phyloP scores from a whole-genome alignment of 2,113 vertebrate species.

The Podiceps cristatus region DNA sequence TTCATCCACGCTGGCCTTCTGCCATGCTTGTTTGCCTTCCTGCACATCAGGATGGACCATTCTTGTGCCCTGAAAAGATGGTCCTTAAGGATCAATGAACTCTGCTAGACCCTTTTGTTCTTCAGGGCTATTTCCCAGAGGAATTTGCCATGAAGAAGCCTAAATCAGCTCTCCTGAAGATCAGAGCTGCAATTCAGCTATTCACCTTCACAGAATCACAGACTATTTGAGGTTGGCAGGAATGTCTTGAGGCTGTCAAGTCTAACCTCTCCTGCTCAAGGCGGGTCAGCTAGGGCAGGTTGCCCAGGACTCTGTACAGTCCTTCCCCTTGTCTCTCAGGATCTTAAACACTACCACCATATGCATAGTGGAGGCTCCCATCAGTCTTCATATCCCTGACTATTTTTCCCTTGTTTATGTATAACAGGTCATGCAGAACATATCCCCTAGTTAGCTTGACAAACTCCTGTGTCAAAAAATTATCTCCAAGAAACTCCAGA shows the following conservation, averaged over 20 bases:
- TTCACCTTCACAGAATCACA: background rate
- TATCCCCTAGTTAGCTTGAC: background rate
- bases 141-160: background rate
- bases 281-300: fast-evolving
- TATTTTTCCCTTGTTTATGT: background rate
- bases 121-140: background rate
- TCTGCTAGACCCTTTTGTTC: background rate
- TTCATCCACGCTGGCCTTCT: background rate
- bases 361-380: background rate
- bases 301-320: background rate
- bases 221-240: background rate
- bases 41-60: background rate
- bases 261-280: background rate
- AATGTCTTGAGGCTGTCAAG: background rate
- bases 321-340: background rate
- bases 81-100: background rate
- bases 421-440: background rate
- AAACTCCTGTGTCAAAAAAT: background rate
- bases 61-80: background rate
- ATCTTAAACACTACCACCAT: background rate
- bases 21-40: background rate
- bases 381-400: background rate
- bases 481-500: no score
- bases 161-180: background rate
- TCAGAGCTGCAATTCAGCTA: background rate